These are phyloP conservation scores for Hexactinellida sp. DNA, from an alignment of 37 sponge, comb jelly and placozoan genomes.

Conservation along the genomic window DNA sequence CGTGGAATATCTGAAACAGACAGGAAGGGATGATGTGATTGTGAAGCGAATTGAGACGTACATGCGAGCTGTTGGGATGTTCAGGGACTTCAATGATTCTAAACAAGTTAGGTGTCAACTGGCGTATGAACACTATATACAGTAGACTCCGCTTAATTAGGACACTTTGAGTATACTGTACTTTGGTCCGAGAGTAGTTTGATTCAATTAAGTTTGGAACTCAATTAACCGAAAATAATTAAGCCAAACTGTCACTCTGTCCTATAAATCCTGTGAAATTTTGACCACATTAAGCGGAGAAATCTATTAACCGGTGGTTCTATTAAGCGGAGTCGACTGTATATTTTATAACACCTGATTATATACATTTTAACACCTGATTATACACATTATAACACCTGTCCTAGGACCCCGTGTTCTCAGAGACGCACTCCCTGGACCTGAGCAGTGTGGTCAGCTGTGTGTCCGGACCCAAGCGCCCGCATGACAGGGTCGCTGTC, in stretches of 20 bases:
- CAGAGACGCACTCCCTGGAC: conserved; percentile 47
- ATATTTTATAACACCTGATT: no score
- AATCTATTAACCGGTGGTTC: no score
- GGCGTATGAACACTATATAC: not conserved
- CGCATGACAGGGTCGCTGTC: conserved; percentile 73
- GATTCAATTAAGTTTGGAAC: no score
- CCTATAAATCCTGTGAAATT: no score
- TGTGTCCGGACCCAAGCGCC: conserved; percentile 78
- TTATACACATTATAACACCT: not conserved
- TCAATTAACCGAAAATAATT: no score
- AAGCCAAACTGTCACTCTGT: no score
- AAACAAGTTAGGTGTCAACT: conserved; percentile 23
- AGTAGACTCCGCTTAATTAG: not conserved
- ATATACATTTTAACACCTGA: no score
- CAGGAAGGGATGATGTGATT: conserved; percentile 32
- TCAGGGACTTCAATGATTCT: conserved; percentile 39
- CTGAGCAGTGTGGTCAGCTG: conserved; percentile 58
- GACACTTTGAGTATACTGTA: no score
- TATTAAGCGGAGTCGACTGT: no score
- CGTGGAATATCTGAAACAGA: conserved; percentile 60
- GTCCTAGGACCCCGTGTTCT: not conserved
- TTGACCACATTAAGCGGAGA: no score
- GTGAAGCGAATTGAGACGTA: conserved; percentile 42
- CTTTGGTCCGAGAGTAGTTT: no score
- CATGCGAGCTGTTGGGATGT: conserved; percentile 44